Conservation (phyloP, 2,797 vertebrate genomes). For the Florisuga fusca region DNA sequence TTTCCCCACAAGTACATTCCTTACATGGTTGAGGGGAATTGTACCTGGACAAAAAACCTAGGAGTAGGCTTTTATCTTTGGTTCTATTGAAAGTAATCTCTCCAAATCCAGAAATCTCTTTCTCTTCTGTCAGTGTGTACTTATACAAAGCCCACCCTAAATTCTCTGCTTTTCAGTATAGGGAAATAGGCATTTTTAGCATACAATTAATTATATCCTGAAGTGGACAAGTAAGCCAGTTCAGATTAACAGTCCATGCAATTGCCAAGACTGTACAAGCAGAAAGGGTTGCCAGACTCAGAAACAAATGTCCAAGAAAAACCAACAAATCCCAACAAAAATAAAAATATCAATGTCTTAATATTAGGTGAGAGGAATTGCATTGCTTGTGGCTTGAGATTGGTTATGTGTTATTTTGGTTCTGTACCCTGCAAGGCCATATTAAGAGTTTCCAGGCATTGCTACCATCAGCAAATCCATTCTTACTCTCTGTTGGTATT, state of each 20-base stretch:
- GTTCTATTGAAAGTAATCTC: not conserved
- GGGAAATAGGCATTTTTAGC: not conserved
- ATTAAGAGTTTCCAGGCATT: constrained; percentile 24
- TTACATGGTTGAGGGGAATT: not conserved
- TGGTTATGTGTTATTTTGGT: not conserved
- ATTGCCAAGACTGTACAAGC: not conserved
- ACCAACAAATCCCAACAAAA: too few relatives aligned
- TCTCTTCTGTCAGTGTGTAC: not conserved
- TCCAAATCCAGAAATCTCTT: not conserved
- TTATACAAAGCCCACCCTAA: not conserved
- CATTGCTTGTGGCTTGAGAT: not conserved
- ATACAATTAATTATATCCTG: not conserved
- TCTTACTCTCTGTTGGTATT: constrained; percentile 43
- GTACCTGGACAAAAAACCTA: not conserved
- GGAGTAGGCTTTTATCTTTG: not conserved
- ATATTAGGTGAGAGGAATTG: not conserved
- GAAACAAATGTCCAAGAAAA: not conserved
- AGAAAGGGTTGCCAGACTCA: not conserved
- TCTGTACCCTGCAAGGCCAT: not conserved
- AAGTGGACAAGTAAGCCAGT: not conserved
- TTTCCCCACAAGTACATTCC: not conserved
- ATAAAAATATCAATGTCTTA: not conserved
- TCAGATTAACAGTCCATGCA: not conserved
- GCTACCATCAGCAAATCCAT: constrained; percentile 60
- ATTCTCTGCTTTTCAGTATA: not conserved